Percentiles rank a stretch among this genome's conserved stretches.
Evolutionary conservation across 2,113 vertebrate species (phyloP).

Genomic region (Scolopax mira): DNA sequence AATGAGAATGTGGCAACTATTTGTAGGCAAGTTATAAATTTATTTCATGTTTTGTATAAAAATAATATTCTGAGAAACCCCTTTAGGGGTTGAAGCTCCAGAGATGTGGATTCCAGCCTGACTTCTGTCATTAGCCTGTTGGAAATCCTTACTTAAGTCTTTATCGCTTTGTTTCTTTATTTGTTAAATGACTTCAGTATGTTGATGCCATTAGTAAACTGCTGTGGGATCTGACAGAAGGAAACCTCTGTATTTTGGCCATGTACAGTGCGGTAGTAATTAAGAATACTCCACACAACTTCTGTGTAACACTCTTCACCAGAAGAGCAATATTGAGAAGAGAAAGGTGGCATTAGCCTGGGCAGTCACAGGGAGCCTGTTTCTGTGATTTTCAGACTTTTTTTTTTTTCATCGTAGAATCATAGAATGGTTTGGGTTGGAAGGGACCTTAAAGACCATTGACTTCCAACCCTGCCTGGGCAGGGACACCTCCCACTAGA

Average conservation of each 20-base stretch:
- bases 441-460: no score
- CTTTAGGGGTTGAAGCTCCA: neutral
- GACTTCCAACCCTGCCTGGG: no score
- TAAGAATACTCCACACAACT: neutral
- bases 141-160: neutral
- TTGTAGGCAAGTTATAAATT: neutral
- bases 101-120: neutral
- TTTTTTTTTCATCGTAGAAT: no score
- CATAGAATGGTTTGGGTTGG: no score
- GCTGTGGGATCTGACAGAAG: neutral
- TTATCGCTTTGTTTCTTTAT: neutral
- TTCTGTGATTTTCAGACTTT: neutral
- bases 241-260: neutral
- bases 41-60: neutral
- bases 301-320: neutral
- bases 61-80: neutral
- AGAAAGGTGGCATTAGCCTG: no score
- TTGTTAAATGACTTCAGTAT: neutral
- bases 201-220: neutral
- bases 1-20: neutral
- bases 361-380: rapidly evolving
- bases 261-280: rapidly evolving
- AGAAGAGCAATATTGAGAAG: neutral
- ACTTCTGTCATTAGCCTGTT: neutral
- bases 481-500: no score